Conservation (phyloP, 2,797 vertebrate species). For the Carduelis carduelis region DNA sequence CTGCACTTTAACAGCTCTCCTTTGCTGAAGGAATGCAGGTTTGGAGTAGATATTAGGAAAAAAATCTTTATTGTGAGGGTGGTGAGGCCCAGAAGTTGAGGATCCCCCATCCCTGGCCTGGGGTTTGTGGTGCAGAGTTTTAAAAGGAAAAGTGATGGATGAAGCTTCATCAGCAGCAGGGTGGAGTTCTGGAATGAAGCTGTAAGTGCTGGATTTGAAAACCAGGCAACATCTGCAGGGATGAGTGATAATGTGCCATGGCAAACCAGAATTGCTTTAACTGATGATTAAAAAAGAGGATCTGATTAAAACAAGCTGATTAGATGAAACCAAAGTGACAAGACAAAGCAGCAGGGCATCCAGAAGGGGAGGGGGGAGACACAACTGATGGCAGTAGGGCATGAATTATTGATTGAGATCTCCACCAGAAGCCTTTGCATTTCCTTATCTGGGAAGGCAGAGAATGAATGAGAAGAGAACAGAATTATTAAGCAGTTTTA, state of each 20-base stretch:
- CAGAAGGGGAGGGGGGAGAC: background rate
- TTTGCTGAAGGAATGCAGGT: background rate
- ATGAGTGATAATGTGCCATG: background rate
- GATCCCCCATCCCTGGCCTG: background rate
- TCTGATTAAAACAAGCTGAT: slow-evolving; percentile 22
- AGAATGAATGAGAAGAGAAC: background rate
- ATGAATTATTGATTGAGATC: slow-evolving; percentile 36
- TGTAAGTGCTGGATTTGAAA: background rate
- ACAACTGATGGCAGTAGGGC: background rate
- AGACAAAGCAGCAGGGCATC: slow-evolving; percentile 21
- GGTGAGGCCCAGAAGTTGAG: background rate
- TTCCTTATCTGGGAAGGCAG: slow-evolving; percentile 13
- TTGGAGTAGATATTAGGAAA: background rate
- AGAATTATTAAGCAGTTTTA: slow-evolving; percentile 40
- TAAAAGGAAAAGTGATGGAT: background rate
- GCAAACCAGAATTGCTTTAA: background rate
- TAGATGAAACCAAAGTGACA: slow-evolving; percentile 10
- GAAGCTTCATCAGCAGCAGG: background rate
- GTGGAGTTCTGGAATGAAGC: background rate
- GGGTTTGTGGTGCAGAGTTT: background rate
- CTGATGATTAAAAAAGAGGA: background rate
- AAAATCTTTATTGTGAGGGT: background rate
- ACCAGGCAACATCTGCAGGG: background rate
- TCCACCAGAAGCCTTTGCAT: background rate
- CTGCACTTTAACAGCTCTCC: background rate